Evolutionary conservation across 2,113 vertebrate genomes (phyloP).

Genomic region (Raphicerus campestris): DNA sequence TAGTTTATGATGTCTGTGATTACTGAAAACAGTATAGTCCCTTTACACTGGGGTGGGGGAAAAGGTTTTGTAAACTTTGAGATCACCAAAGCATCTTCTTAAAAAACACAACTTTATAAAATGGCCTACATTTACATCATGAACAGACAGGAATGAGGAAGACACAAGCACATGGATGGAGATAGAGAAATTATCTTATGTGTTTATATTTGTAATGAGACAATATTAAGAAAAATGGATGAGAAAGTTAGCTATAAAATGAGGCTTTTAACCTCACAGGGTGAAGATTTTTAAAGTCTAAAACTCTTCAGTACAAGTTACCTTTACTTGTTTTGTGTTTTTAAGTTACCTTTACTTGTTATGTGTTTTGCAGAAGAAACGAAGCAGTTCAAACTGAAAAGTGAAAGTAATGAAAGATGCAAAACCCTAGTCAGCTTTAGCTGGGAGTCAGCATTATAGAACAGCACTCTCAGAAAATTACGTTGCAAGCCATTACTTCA

Average conservation of each 20-base stretch:
- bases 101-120: too few relatives aligned
- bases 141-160: neutral
- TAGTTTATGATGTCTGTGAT: too few relatives aligned
- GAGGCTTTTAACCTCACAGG: neutral
- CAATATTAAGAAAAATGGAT: neutral
- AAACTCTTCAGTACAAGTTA: neutral
- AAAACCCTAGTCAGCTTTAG: neutral
- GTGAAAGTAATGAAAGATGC: conserved; percentile 21
- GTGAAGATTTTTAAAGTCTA: neutral
- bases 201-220: neutral
- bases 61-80: too few relatives aligned
- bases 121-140: neutral
- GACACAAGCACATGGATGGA: neutral
- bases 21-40: too few relatives aligned
- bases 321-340: neutral
- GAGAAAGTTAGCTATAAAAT: neutral
- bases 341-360: neutral
- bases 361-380: neutral
- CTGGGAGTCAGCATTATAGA: neutral
- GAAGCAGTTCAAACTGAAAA: neutral
- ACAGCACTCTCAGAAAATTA: conserved; percentile 21
- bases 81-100: too few relatives aligned
- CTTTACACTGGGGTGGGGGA: too few relatives aligned
- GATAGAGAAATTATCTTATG: neutral
- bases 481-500: neutral